A percentile compares a stretch with the other conserved stretches of the same genome.
phyloP scores from a whole-genome alignment of 1,140 invertebrate species.

The Drosophila persimilis region DNA sequence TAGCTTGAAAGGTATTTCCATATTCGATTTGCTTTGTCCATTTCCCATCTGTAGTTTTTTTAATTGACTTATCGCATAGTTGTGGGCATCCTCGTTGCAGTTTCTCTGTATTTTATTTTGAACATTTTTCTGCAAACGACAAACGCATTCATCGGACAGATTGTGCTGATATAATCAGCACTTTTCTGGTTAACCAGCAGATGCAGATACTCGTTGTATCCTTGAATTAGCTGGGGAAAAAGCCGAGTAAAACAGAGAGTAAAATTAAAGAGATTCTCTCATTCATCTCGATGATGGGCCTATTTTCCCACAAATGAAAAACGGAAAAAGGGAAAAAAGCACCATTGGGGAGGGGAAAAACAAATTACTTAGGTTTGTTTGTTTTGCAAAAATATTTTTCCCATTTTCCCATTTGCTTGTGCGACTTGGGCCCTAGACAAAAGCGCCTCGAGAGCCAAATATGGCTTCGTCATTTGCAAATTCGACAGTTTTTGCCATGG shows the following conservation, averaged over 20 bases:
- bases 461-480: conserved; percentile 55
- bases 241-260: too few species aligned
- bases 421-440: conserved; percentile 24
- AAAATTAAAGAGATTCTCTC: conserved; percentile 10
- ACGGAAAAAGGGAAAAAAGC: too few species aligned
- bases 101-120: conserved; percentile 14
- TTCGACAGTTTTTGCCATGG: conserved; percentile 62
- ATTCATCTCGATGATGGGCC: background rate
- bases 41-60: background rate
- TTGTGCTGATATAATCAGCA: too few species aligned
- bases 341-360: conserved; percentile 15
- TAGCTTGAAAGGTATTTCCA: background rate
- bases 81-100: conserved; percentile 13
- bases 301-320: conserved; percentile 21
- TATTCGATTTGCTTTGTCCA: too few species aligned
- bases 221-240: conserved; percentile 6
- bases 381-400: conserved; percentile 46
- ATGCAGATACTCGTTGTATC: too few species aligned
- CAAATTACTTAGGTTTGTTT: conserved; percentile 57
- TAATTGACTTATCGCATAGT: conserved; percentile 40
- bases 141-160: conserved; percentile 1
- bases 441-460: conserved; percentile 39
- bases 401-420: conserved; percentile 20
- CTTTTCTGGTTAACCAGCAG: too few species aligned
- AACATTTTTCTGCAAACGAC: conserved; percentile 22